Base-by-base conservation (phyloP, 2,888 invertebrate genomes). In the Hypercompe scribonia region DNA sequence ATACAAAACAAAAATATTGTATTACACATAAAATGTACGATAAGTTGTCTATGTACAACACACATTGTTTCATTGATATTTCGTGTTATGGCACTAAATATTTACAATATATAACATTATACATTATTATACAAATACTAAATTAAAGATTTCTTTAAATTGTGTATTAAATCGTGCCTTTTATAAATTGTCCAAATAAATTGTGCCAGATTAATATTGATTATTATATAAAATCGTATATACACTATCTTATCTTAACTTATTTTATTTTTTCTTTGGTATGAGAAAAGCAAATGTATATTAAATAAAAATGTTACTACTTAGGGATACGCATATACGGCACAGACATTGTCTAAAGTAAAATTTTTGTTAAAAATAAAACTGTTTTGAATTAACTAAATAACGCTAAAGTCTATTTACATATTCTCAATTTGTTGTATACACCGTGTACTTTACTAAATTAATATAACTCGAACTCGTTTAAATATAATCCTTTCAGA, bases 261-360 rank as follows among this genome's bases (percentile, higher is more conserved):
- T n/a, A 54, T 2, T 11, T 42, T 15, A 68, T 65, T 54, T 75
- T 78, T 67, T 84, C 84, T 84, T 84, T 84, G 84, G 84, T 84
- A 78, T 72, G 28, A 68, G 54, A 50, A 15, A 64, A 63, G 21
- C 33, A 33, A 2, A 42, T n/a, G n/a, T n/a, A n/a, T n/a, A n/a
- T n/a, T n/a, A n/a, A n/a, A n/a, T n/a, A n/a, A n/a, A n/a, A n/a
- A n/a, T n/a, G n/a, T n/a, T n/a, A n/a, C n/a, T n/a, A n/a, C n/a
- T n/a, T n/a, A n/a, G n/a, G n/a, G n/a, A n/a, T n/a, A n/a, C n/a
- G n/a, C 50, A 24, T 50, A 54, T 54, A 54, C 50, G n/a, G 3
- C 21, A 50, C 24, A 54, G n/a, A 50, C 10, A 54, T 4, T 28
- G 58, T 58, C 58, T 28, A 13, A 28, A 58, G 28, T 58, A 28